Evolutionary conservation across 2,113 vertebrate species (phyloP).

Genomic region (Chamaetylas fuelleborni): DNA sequence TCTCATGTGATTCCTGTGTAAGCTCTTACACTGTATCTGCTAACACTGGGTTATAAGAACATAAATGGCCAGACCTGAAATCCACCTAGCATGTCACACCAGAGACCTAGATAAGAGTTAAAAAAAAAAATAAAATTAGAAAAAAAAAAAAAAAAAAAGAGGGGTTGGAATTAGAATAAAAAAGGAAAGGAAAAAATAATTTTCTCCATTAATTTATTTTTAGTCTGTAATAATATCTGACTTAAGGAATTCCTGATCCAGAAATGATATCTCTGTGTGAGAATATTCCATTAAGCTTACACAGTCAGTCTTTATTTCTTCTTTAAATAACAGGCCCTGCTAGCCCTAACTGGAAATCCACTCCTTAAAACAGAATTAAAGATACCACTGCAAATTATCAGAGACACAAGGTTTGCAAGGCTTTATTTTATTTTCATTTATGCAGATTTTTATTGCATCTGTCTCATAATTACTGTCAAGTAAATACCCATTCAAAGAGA

Average conservation of each 20-base stretch:
- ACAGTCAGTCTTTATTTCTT: background rate
- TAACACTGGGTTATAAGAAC: background rate
- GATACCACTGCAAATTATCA: background rate
- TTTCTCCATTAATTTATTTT: background rate
- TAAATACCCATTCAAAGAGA: background rate
- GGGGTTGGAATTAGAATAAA: accelerated
- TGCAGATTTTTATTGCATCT: background rate
- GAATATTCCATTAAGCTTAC: background rate
- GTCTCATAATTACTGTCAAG: background rate
- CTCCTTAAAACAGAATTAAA: background rate
- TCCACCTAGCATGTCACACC: background rate
- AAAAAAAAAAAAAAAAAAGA: too few relatives aligned
- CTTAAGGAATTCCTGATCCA: background rate
- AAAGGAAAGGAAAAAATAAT: background rate
- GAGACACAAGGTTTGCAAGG: background rate
- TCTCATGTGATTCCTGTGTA: background rate
- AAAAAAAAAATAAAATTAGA: background rate
- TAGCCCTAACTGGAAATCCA: background rate
- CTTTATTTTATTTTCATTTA: background rate
- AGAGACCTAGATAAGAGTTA: background rate
- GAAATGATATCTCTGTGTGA: background rate
- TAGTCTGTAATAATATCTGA: background rate
- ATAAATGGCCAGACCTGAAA: background rate
- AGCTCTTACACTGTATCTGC: background rate
- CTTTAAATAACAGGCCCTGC: background rate